These are phyloP conservation scores for Eupithecia exiguata DNA, from an alignment of 2,888 invertebrate genomes.

Conservation along the genomic window DNA sequence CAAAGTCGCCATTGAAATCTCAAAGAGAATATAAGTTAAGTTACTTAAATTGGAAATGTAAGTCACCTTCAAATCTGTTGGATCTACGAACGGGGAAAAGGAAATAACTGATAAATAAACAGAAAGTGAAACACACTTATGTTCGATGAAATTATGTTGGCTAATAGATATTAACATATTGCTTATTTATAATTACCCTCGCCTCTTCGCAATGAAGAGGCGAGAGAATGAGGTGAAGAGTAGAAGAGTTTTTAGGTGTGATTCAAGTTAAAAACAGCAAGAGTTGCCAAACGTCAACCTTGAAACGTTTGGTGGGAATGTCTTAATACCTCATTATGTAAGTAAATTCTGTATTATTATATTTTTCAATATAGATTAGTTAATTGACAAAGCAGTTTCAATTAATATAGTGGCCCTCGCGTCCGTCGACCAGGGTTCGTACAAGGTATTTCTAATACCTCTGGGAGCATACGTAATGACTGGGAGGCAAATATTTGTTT, in stretches of 20 bases:
- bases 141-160: neutral
- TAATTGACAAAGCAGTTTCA: neutral
- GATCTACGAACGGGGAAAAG: neutral
- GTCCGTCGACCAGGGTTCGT: neutral
- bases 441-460: neutral
- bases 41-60: neutral
- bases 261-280: neutral
- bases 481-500: neutral
- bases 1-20: conserved; percentile 95
- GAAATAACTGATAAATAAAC: neutral
- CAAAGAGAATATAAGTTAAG: conserved; percentile 89
- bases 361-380: conserved; percentile 40
- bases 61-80: neutral
- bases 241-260: neutral
- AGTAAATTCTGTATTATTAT: conserved; percentile 26
- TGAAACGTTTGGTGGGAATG: neutral
- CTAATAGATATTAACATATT: neutral
- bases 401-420: neutral
- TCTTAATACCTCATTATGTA: conserved; percentile 22
- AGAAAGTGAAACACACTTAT: neutral
- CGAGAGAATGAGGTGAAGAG: neutral
- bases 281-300: neutral
- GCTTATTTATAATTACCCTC: neutral
- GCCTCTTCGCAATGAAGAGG: too few relatives aligned
- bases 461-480: neutral